Conservation (phyloP, 2,113 vertebrate genomes). For the Paracanthobrama guichenoti region DNA sequence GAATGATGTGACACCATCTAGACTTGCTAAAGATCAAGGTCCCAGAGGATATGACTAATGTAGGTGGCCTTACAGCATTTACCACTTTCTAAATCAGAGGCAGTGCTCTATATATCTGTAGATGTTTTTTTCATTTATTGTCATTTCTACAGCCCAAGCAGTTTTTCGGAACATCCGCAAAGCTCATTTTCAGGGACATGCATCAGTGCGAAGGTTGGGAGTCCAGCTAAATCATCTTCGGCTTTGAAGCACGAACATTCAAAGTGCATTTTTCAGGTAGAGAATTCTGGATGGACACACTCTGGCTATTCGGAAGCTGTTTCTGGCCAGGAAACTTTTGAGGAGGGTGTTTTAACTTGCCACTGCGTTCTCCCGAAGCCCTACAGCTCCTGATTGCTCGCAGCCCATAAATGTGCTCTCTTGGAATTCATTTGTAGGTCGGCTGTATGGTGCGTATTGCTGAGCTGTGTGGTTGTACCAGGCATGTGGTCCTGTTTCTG, state of each 20-base stretch:
- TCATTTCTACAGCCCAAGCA: conserved; percentile 32
- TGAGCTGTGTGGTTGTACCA: conserved; percentile 13
- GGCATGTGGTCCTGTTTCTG: conserved; percentile 35
- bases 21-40: conserved; percentile 31
- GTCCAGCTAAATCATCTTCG: conserved; percentile 20
- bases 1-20: conserved; percentile 28
- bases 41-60: conserved; percentile 32
- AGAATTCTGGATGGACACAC: not conserved
- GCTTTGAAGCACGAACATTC: not conserved
- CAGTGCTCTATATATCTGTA: not conserved
- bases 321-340: not conserved
- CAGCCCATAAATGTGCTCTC: conserved; percentile 1
- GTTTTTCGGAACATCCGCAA: not conserved
- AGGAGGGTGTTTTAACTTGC: conserved; percentile 4
- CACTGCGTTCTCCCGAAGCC: not conserved
- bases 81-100: conserved; percentile 29
- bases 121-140: conserved; percentile 17
- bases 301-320: not conserved
- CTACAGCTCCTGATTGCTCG: not conserved
- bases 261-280: conserved; percentile 13
- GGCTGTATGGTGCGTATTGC: not conserved
- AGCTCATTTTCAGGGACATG: conserved; percentile 25
- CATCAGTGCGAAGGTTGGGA: conserved; percentile 27
- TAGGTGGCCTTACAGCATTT: conserved; percentile 26
- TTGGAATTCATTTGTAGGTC: conserved; percentile 14